Evolutionary conservation across 1,140 invertebrate genomes (phyloP).

Genomic region (Drosophila jambulina): DNA sequence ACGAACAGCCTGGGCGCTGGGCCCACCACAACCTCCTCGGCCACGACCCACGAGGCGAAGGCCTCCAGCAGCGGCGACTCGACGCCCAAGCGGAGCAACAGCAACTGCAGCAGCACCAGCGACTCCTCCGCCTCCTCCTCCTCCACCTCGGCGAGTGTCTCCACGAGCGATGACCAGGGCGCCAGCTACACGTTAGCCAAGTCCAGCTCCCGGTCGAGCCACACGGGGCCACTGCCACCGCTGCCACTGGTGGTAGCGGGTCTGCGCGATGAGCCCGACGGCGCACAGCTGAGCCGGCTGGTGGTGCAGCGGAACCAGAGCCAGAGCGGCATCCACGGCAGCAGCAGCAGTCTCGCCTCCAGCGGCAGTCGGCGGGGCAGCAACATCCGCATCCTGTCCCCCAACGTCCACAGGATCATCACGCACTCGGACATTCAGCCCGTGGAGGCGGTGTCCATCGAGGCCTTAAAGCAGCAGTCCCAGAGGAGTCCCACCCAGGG

Average conservation of each 20-base stretch:
- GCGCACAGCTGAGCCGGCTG: conserved; percentile 68
- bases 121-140: conserved; percentile 38
- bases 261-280: conserved; percentile 71
- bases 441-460: conserved; percentile 71
- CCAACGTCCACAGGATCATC: conserved; percentile 82
- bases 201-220: conserved; percentile 32
- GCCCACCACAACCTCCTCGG: conserved; percentile 14
- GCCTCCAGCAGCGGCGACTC: conserved; percentile 55
- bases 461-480: conserved; percentile 59
- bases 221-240: conserved; percentile 13
- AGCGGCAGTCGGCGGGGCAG: conserved; percentile 71
- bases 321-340: conserved; percentile 62
- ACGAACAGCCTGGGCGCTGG: conserved; percentile 64
- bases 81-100: conserved; percentile 64
- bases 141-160: conserved; percentile 33
- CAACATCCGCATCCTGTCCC: conserved; percentile 79
- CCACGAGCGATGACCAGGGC: conserved; percentile 64
- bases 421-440: conserved; percentile 72
- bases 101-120: conserved; percentile 63
- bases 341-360: conserved; percentile 66
- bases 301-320: conserved; percentile 48
- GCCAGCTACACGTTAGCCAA: conserved; percentile 58
- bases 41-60: conserved; percentile 42
- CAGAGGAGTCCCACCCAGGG: conserved; percentile 58
- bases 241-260: conserved; percentile 59